Evolutionary conservation across 1,140 invertebrate species (phyloP), one percentile per base, ranked within the genome.

Genomic region (Halesus radiatus): DNA sequence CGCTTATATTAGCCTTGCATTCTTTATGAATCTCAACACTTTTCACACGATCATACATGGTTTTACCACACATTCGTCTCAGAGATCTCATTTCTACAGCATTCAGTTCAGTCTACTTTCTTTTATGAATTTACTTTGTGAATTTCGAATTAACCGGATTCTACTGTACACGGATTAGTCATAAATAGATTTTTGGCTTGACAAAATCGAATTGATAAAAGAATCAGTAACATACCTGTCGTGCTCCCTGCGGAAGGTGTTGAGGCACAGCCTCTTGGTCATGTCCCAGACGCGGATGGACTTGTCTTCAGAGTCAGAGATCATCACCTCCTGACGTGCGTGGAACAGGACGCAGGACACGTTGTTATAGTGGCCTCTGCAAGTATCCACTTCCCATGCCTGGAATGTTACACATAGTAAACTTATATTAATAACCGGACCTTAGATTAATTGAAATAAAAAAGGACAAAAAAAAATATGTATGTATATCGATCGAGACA

Each of bases 351-450:
- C 97, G 86, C 98, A 99, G 0, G 98, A 99, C 0, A 99, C 98
- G 88, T 99, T 99, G 90, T 99, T 99, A 90, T 99, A 99, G 88
- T 99, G 99, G 1, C 99, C 98, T 62, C 99, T 93, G 84, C 98
- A 99, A 0, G 98, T 98, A 86, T 99, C 99, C 22, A 99, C 97
- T 89, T 99, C 98, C 98, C 98, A 99, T 0, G 98, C 98, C 91
- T 95, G 80, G 50, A n/a, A 58, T 76, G 26, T 3, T 4, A 72
- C 20, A n/a, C 15, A 29, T 50, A 74, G 50, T 74, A 1, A 6
- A 74, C 15, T 26, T 54, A n/a, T 1, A 23, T 53, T 54, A 16
- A 74, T 53, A 29, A 6, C 26, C 15, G 6, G 29, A 32, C 22
- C 1, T 15, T 23, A 62, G 22, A 8, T 20, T 37, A 62, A 1